phyloP scores from a whole-genome alignment of 2,113 vertebrate species.

The Chamaea fasciata region DNA sequence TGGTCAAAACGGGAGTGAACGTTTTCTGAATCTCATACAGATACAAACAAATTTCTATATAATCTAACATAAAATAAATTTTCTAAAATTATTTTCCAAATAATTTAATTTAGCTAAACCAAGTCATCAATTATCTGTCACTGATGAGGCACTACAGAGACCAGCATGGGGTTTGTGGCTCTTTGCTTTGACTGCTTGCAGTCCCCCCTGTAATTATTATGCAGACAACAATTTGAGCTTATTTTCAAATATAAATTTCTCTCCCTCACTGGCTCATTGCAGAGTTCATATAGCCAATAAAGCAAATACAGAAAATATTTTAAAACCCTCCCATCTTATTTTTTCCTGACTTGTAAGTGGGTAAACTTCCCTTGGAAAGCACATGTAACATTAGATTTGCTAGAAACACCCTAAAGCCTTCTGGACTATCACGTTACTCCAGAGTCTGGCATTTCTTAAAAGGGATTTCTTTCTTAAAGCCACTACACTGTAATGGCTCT shows the following conservation, averaged over 20 bases:
- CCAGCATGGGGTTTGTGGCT: neutral
- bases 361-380: neutral
- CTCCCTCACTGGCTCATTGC: neutral
- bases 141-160: neutral
- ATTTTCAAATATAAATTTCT: neutral
- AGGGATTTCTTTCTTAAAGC: slow-evolving; percentile 60
- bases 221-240: neutral
- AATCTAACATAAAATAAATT: neutral
- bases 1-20: neutral
- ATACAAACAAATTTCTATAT: neutral
- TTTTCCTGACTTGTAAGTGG: neutral
- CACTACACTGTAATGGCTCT: slow-evolving; percentile 55
- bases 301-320: neutral
- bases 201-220: neutral
- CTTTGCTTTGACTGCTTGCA: neutral
- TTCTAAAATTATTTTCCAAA: neutral
- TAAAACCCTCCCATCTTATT: neutral
- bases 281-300: neutral
- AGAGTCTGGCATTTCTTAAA: slow-evolving; percentile 56
- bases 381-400: neutral
- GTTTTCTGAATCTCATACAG: neutral
- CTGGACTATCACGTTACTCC: neutral
- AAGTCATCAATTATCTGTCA: neutral
- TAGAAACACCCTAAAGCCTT: neutral
- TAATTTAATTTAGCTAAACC: neutral